phyloP scores from a whole-genome alignment of 2,797 vertebrate genomes.

The Liasis olivaceus region DNA sequence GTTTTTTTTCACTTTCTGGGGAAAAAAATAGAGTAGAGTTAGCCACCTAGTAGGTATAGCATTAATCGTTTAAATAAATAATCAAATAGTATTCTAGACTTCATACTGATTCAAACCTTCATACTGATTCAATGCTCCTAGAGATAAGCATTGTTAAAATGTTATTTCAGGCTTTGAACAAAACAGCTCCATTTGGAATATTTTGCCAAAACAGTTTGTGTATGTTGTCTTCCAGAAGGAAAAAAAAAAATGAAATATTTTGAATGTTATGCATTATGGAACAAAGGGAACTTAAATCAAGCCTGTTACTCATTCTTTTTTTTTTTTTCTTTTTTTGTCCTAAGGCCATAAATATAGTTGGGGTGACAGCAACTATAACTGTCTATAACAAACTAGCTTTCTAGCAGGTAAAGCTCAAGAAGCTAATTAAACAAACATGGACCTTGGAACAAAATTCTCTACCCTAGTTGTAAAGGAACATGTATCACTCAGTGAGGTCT shows the following conservation, averaged over 20 bases:
- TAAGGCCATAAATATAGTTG: not conserved
- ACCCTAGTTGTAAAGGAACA: not conserved
- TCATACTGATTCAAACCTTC: not conserved
- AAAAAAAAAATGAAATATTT: not conserved
- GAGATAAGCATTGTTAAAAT: not conserved
- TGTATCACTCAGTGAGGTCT: not conserved
- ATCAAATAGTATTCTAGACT: not conserved
- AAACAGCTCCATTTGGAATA: not conserved
- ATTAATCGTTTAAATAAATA: not conserved
- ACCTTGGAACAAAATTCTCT: not conserved
- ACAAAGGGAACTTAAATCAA: not conserved
- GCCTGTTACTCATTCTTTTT: not conserved
- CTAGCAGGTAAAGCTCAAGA: not conserved
- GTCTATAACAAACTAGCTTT: not conserved
- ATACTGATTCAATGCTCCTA: not conserved
- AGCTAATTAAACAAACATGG: not conserved
- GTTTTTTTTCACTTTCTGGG: not conserved
- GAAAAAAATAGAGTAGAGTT: not conserved
- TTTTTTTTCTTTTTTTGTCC: not conserved
- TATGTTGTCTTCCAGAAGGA: too few relatives aligned
- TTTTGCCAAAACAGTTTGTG: too few relatives aligned
- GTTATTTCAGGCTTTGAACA: not conserved
- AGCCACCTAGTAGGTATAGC: not conserved
- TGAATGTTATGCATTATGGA: not conserved
- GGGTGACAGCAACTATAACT: too few relatives aligned